Evolutionary conservation across 1,140 invertebrate species (phyloP).

Genomic region (Bombus impatiens): DNA sequence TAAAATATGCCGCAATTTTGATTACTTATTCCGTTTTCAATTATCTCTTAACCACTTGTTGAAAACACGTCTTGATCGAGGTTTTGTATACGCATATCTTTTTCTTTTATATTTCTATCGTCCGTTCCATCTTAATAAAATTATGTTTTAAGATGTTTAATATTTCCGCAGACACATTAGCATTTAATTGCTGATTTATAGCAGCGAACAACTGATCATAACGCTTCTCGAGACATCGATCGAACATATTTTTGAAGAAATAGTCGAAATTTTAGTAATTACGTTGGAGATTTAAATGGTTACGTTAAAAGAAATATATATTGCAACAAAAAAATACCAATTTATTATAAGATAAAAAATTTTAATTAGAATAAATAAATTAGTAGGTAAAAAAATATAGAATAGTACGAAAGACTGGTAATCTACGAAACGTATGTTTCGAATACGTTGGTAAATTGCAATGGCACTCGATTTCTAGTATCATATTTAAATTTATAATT

Average conservation of each 20-base stretch:
- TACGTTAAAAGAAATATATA: neutral
- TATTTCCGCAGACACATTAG: neutral
- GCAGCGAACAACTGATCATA: neutral
- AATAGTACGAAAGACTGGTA: neutral
- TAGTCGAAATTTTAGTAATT: neutral
- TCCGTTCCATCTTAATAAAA: neutral
- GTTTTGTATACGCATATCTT: neutral
- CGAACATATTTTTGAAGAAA: neutral
- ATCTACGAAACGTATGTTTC: neutral
- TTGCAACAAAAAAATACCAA: no score
- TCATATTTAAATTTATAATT: neutral
- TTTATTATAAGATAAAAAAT: neutral
- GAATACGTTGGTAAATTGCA: neutral
- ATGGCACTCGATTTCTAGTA: no score
- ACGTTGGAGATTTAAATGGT: no score
- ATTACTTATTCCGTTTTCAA: neutral
- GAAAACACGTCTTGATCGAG: neutral
- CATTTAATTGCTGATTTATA: neutral
- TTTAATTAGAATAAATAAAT: neutral
- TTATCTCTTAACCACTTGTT: neutral
- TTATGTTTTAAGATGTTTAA: neutral
- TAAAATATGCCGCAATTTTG: neutral
- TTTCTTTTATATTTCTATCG: neutral
- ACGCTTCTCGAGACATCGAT: neutral
- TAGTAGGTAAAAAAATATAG: neutral